phyloP scores from a whole-genome alignment of 2,797 vertebrate species.

The Lepidocolaptes lacrymiger region DNA sequence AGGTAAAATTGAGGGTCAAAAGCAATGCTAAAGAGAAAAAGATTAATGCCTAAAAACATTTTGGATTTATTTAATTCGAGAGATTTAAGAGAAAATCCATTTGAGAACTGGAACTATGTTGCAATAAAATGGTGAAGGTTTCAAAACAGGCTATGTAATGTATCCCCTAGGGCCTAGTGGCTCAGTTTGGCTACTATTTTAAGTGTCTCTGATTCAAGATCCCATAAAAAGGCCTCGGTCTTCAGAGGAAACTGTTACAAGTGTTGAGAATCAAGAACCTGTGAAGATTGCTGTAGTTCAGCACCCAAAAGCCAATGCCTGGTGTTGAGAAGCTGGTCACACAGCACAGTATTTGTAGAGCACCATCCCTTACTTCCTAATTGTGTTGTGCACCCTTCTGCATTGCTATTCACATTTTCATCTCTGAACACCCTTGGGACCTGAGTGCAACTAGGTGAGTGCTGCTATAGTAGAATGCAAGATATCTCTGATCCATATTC shows the following conservation, averaged over 20 bases:
- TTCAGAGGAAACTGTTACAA: background rate
- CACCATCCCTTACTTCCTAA: background rate
- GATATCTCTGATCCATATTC: background rate
- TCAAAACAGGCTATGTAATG: background rate
- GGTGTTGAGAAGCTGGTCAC: background rate
- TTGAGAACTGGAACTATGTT: background rate
- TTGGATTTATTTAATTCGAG: background rate
- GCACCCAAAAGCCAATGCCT: background rate
- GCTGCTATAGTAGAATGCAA: background rate
- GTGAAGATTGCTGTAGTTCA: background rate
- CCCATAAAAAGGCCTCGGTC: background rate
- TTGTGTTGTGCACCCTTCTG: background rate
- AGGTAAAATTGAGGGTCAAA: background rate
- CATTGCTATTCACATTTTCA: background rate
- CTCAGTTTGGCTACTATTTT: background rate
- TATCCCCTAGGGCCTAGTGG: background rate
- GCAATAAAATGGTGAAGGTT: background rate
- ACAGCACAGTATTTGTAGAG: background rate
- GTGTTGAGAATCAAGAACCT: background rate
- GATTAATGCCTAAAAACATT: background rate
- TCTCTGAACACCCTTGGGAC: background rate
- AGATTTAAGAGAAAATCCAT: background rate
- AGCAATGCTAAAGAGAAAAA: background rate
- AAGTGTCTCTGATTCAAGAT: background rate
- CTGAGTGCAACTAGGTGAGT: accelerated